phyloP scores from a whole-genome alignment of 92 coral and sea anemone genomes.

The Phymanthus crucifer region DNA sequence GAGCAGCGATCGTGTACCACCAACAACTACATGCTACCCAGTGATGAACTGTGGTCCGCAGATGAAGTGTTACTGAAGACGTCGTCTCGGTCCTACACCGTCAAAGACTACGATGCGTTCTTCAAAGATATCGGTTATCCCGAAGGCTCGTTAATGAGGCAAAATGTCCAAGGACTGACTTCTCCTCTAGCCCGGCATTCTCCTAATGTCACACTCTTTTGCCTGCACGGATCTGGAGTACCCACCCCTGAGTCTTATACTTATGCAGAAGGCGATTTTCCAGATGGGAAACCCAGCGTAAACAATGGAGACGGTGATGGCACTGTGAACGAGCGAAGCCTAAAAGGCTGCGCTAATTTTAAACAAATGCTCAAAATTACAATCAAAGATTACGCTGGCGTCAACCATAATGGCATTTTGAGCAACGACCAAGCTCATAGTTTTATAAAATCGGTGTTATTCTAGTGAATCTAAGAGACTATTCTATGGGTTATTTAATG shows the following conservation, averaged over 20 bases:
- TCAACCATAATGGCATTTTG: slow-evolving; percentile 63
- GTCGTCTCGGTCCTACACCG: slow-evolving; percentile 67
- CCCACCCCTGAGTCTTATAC: slow-evolving; percentile 63
- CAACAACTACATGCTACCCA: slow-evolving; percentile 72
- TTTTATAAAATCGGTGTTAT: slow-evolving; percentile 46
- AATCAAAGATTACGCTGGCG: slow-evolving; percentile 46
- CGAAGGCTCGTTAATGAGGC: slow-evolving; percentile 54
- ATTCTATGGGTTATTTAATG: not conserved
- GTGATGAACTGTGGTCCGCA: slow-evolving; percentile 75
- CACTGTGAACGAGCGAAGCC: slow-evolving; percentile 68
- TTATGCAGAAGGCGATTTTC: slow-evolving; percentile 67
- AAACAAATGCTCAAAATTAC: slow-evolving; percentile 54
- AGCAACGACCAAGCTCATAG: slow-evolving; percentile 47
- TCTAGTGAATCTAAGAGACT: slow-evolving; percentile 13
- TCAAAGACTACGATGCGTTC: slow-evolving; percentile 58
- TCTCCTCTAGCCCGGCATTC: slow-evolving; percentile 60
- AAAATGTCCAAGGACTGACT: slow-evolving; percentile 49
- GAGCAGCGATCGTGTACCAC: slow-evolving; percentile 74
- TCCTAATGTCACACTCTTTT: slow-evolving; percentile 70
- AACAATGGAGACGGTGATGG: slow-evolving; percentile 79
- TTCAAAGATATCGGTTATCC: slow-evolving; percentile 68
- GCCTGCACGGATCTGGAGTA: slow-evolving; percentile 66
- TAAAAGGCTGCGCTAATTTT: slow-evolving; percentile 71
- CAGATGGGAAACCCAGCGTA: slow-evolving; percentile 62
- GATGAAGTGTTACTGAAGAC: slow-evolving; percentile 72